These are phyloP conservation scores for Siderastrea radians DNA, from an alignment of 92 coral and sea anemone species.

Conservation along the genomic window DNA sequence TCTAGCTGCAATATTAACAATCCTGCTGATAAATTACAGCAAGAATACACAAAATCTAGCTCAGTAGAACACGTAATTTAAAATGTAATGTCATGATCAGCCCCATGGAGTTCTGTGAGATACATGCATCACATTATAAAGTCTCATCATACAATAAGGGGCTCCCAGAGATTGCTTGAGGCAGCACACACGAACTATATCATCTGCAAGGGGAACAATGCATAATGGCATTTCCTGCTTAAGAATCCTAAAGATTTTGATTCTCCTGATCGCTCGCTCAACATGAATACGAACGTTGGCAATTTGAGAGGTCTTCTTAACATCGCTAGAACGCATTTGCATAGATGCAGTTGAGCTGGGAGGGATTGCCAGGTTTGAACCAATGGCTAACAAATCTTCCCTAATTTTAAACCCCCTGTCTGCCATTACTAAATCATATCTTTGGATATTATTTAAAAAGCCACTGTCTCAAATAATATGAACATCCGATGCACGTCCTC, in stretches of 20 bases:
- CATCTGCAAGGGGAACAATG: slow-evolving; percentile 40
- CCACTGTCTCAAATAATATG: slow-evolving; percentile 58
- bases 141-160: slow-evolving; percentile 23
- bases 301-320: slow-evolving; percentile 43
- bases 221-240: slow-evolving; percentile 41
- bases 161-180: slow-evolving; percentile 38
- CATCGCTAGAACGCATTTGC: slow-evolving; percentile 56
- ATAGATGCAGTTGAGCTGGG: slow-evolving; percentile 42
- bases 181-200: slow-evolving; percentile 57
- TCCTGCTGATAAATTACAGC: background rate
- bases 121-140: background rate
- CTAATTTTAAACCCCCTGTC: slow-evolving; percentile 54
- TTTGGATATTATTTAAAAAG: slow-evolving; percentile 42
- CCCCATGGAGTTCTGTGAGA: too few relatives aligned
- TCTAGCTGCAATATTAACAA: background rate
- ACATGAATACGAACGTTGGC: slow-evolving; percentile 54
- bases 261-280: slow-evolving; percentile 8
- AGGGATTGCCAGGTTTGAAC: slow-evolving; percentile 52
- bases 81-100: background rate
- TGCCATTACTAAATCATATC: slow-evolving; percentile 48
- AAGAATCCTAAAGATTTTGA: slow-evolving; percentile 47
- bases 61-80: background rate
- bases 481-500: slow-evolving; percentile 40
- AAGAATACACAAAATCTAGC: slow-evolving; percentile 2
- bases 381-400: slow-evolving; percentile 30